Percentiles rank a stretch among this genome's conserved stretches.
phyloP scores from a whole-genome alignment of 2,113 vertebrate genomes.

The Hypocryptadius cinnamomeus region DNA sequence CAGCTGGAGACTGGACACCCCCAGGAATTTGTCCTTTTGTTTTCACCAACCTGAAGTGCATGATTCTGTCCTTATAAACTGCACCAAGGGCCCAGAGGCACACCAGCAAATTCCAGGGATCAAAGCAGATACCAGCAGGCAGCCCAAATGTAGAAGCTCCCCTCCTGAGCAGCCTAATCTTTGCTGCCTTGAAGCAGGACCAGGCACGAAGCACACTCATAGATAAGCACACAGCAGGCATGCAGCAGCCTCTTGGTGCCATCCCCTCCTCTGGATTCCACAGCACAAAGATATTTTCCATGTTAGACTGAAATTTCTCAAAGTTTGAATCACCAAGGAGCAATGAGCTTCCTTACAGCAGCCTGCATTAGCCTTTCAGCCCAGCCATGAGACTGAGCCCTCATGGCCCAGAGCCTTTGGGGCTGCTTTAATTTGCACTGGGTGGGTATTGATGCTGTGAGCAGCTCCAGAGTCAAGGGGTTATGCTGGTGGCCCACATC shows the following conservation, averaged over 20 bases:
- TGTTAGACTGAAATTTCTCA: not conserved
- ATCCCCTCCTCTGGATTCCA: not conserved
- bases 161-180: slow-evolving; percentile 38
- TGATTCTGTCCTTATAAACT: slow-evolving; percentile 2
- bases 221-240: slow-evolving; percentile 46
- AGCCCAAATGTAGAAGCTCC: not conserved
- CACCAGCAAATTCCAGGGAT: slow-evolving; percentile 32
- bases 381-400: not conserved
- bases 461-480: not conserved
- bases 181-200: slow-evolving; percentile 26
- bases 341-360: not conserved
- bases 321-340: not conserved
- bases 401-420: not conserved
- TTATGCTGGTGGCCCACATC: not conserved
- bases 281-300: not conserved
- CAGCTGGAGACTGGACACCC: not conserved
- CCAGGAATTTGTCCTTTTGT: not conserved
- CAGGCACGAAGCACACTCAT: not conserved
- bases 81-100: not conserved
- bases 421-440: not conserved
- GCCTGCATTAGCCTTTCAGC: not conserved
- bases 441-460: not conserved
- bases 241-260: not conserved
- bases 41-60: not conserved
- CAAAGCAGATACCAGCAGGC: slow-evolving; percentile 26